Evolutionary conservation across 2,113 vertebrate species (phyloP), one percentile per base, ranked within the genome.

Genomic region (Lycocorax pyrrhopterus): DNA sequence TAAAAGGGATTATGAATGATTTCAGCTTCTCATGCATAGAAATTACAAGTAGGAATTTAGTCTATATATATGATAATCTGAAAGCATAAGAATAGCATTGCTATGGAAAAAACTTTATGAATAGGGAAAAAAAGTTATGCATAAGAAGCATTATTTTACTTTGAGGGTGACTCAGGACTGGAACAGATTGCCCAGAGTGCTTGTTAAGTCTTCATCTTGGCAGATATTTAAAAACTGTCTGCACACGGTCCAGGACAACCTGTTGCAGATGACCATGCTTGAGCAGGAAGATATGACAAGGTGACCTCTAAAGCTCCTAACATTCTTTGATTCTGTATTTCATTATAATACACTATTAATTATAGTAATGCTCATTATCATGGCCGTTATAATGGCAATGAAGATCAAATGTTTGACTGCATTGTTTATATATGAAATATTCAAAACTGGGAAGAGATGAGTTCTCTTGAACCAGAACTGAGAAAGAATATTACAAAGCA

Each of bases 161-260:
- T 20, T 53, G 21, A 53, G 15, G 7, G 14, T 55, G 21, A 46
- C 7, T 5, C 4, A 72, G 18, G 20, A 15, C 44, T 68, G 53
- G 22, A 83, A 63, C 11, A 23, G 47, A 5, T 46, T 72, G 4
- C 33, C 16, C 9, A 56, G 59, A 30, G 10, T 37, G 18, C 9
- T 43, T 69, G 20, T 43, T 46, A 26, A 55, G 9, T 30, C 39
- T 72, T 29, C 19, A 6, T 73, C 23, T 69, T 32, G 56, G 53
- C 17, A 81, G 7, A 4, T 66, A 46, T 6, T 60, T 51, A 19
- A 46, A 52, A 84, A 9, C 21, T 29, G 7, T 46, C 29, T 11
- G 8, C 35, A 25, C 4, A 1, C 44, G 26, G 4, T 69, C 33
- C 0, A 1, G 35, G 64, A 13, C 9, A 73, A 8, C 26, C 5